Conservation (phyloP, 2,888 invertebrate genomes). For the Diogma glabrata region DNA sequence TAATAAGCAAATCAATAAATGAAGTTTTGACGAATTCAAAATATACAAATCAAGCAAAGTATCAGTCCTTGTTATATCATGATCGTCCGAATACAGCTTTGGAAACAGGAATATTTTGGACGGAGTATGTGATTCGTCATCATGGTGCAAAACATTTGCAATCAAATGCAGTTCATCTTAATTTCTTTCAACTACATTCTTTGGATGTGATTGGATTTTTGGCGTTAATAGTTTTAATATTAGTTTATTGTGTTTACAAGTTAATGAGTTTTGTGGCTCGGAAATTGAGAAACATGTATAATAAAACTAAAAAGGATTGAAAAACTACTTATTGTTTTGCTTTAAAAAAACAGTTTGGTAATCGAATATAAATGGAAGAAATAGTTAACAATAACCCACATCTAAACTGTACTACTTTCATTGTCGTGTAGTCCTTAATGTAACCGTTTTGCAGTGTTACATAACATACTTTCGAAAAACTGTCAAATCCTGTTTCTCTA, state of each 20-base stretch:
- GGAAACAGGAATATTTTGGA: conserved; percentile 29
- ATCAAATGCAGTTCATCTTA: not conserved
- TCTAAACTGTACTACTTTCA: too few relatives aligned
- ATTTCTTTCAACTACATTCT: conserved; percentile 2
- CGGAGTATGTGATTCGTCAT: conserved; percentile 39
- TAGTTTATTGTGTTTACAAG: not conserved
- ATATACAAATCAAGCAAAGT: conserved; percentile 25
- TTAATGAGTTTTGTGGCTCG: not conserved
- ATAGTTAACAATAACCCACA: too few relatives aligned
- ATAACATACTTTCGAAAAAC: too few relatives aligned
- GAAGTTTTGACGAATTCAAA: not conserved
- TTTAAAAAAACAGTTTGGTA: too few relatives aligned
- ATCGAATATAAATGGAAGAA: too few relatives aligned
- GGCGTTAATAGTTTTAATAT: conserved; percentile 20
- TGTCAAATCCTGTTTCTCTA: too few relatives aligned
- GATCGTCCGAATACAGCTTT: conserved; percentile 35
- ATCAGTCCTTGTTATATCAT: conserved; percentile 33
- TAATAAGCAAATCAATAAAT: not conserved
- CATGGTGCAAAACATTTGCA: conserved; percentile 26
- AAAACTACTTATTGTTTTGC: too few relatives aligned
- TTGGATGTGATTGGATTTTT: conserved; percentile 1
- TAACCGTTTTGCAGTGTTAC: too few relatives aligned
- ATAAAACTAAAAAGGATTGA: too few relatives aligned
- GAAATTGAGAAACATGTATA: too few relatives aligned
- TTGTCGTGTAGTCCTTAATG: too few relatives aligned